These are phyloP conservation scores for Pseudobourletiella spinata DNA, from an alignment of 1,140 invertebrate species.

Conservation along the genomic window DNA sequence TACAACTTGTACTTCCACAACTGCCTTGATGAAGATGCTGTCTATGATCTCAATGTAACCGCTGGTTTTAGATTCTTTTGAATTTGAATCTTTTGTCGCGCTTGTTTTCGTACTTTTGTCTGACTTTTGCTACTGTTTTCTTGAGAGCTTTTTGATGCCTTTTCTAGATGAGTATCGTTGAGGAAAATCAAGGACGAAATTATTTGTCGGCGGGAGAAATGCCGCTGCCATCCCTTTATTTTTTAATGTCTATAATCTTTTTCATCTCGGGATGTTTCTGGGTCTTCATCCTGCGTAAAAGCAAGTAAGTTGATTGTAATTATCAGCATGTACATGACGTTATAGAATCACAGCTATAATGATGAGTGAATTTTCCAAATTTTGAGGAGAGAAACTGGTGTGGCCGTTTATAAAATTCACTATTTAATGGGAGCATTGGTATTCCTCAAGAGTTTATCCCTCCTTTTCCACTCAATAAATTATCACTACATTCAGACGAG, in stretches of 20 bases:
- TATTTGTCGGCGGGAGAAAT: slow-evolving; percentile 96
- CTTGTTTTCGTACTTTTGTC: not conserved
- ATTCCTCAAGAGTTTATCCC: slow-evolving; percentile 80
- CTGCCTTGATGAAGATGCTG: slow-evolving; percentile 59
- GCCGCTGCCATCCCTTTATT: slow-evolving; percentile 84
- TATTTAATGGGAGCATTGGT: slow-evolving; percentile 93
- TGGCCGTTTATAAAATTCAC: slow-evolving; percentile 85
- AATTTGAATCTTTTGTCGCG: not conserved
- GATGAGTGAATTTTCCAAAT: too few species aligned
- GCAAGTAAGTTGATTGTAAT: slow-evolving; percentile 52
- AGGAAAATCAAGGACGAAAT: slow-evolving; percentile 68
- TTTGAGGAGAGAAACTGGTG: slow-evolving; percentile 26
- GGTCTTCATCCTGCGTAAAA: slow-evolving; percentile 78
- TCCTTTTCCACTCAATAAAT: slow-evolving; percentile 94
- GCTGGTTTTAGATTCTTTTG: slow-evolving; percentile 30
- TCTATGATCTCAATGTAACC: slow-evolving; percentile 56
- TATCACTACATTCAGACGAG: slow-evolving; percentile 91
- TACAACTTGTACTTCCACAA: slow-evolving; percentile 95
- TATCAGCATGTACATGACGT: not conserved
- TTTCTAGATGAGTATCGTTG: slow-evolving; percentile 68
- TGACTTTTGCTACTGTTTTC: not conserved
- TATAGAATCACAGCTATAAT: not conserved
- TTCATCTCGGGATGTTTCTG: slow-evolving; percentile 82
- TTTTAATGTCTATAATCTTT: slow-evolving; percentile 83
- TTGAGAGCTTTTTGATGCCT: slow-evolving; percentile 27